These are phyloP conservation scores for Limanda limanda DNA, from an alignment of 2,113 vertebrate genomes.

Conservation along the genomic window DNA sequence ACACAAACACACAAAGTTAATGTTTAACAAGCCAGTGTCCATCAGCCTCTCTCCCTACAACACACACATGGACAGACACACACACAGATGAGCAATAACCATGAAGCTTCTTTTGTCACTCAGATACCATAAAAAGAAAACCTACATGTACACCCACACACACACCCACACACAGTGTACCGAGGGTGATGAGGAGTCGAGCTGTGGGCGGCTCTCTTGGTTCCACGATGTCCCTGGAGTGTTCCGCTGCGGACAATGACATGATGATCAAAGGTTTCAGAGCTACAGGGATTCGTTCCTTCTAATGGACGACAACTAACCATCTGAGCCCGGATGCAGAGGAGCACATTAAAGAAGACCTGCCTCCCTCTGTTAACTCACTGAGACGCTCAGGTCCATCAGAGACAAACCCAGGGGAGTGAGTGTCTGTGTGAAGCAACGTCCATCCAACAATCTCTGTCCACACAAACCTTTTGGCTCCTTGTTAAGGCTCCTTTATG, in stretches of 20 bases:
- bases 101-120: constrained; percentile 58
- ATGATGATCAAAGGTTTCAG: constrained; percentile 79
- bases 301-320: constrained; percentile 66
- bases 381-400: neutral
- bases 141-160: constrained; percentile 39
- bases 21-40: neutral
- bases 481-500: too few species aligned
- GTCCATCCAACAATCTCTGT: too few species aligned
- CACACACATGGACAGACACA: constrained; percentile 14
- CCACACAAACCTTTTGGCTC: too few species aligned
- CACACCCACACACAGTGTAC: constrained; percentile 30
- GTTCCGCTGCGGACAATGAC: constrained; percentile 74
- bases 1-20: neutral
- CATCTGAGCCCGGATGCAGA: constrained; percentile 28
- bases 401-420: neutral
- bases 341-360: constrained; percentile 50
- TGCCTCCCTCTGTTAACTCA: constrained; percentile 9
- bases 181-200: constrained; percentile 58
- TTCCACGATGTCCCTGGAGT: constrained; percentile 72
- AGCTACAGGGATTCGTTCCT: constrained; percentile 69
- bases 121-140: constrained; percentile 39
- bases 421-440: too few species aligned
- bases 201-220: constrained; percentile 62
- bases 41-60: neutral
- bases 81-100: constrained; percentile 20